Conservation (phyloP, 2,888 invertebrate genomes). For the Teleogryllus oceanicus region DNA sequence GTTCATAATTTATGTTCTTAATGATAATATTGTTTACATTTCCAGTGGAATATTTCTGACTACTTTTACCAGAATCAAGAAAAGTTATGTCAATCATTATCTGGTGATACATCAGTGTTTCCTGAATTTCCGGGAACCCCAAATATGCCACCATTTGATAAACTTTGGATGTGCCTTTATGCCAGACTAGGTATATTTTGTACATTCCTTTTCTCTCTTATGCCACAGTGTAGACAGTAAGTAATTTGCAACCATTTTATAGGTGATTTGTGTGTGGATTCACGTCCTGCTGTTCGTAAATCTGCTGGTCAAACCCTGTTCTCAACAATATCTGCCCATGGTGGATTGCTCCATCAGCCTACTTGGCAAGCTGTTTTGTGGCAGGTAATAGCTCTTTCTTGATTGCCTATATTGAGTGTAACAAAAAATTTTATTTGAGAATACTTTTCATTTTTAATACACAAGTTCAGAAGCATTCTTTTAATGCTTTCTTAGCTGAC, state of each 20-base stretch:
- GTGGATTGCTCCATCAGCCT: slow-evolving; percentile 75
- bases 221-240: neutral
- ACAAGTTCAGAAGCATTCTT: too few species aligned
- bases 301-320: slow-evolving; percentile 97
- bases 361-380: slow-evolving; percentile 94
- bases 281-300: slow-evolving; percentile 92
- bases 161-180: slow-evolving; percentile 94
- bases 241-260: neutral
- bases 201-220: neutral
- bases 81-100: slow-evolving; percentile 69
- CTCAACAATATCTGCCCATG: slow-evolving; percentile 95
- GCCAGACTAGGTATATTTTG: slow-evolving; percentile 61
- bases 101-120: slow-evolving; percentile 66
- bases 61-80: slow-evolving; percentile 94
- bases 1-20: neutral
- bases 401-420: neutral
- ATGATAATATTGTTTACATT: slow-evolving; percentile 37
- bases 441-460: too few species aligned
- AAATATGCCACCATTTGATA: slow-evolving; percentile 84
- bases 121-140: slow-evolving; percentile 80
- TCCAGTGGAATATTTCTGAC: slow-evolving; percentile 97
- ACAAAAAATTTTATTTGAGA: too few species aligned
- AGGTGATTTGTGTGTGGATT: slow-evolving; percentile 90
- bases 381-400: slow-evolving; percentile 56
- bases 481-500: too few species aligned